Evolutionary conservation across 1,140 invertebrate species (phyloP).

Genomic region (Theocolax elegans): DNA sequence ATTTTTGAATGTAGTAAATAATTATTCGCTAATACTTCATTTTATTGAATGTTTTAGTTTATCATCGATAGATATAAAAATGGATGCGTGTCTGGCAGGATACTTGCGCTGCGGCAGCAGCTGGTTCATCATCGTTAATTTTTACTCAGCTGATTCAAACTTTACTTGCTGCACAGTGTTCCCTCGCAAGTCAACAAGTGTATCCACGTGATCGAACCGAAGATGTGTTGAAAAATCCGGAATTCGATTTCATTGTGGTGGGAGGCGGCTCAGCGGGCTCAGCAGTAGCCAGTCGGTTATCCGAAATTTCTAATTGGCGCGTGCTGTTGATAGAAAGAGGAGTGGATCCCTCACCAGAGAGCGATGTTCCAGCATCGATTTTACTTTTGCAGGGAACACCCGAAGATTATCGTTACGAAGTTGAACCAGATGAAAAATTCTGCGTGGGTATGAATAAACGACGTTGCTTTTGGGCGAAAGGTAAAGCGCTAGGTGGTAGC

Average conservation of each 20-base stretch:
- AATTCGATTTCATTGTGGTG: constrained; percentile 71
- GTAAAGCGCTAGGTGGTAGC: constrained; percentile 80
- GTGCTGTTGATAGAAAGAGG: constrained; percentile 74
- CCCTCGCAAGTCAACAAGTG: constrained; percentile 47
- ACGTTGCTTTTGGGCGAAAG: constrained; percentile 75
- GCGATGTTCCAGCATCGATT: constrained; percentile 69
- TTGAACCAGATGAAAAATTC: constrained; percentile 69
- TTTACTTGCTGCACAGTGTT: constrained; percentile 69
- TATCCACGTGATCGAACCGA: constrained; percentile 67
- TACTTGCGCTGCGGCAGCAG: constrained; percentile 45
- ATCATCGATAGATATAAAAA: constrained; percentile 25
- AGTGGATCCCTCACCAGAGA: constrained; percentile 54
- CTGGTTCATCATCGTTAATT: constrained; percentile 41
- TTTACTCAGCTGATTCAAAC: constrained; percentile 65
- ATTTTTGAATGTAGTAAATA: no score
- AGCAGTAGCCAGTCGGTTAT: constrained; percentile 72
- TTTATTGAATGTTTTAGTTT: neutral
- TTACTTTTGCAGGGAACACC: constrained; percentile 65
- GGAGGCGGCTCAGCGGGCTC: constrained; percentile 76
- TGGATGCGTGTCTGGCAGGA: constrained; percentile 56
- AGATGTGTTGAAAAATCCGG: constrained; percentile 61
- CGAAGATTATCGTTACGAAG: constrained; percentile 77
- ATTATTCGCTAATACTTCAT: no score
- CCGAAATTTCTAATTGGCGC: constrained; percentile 66
- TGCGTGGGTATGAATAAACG: constrained; percentile 68